These are phyloP conservation scores for Eumacrocentrus americanus DNA, from an alignment of 2,888 invertebrate genomes.

Conservation along the genomic window DNA sequence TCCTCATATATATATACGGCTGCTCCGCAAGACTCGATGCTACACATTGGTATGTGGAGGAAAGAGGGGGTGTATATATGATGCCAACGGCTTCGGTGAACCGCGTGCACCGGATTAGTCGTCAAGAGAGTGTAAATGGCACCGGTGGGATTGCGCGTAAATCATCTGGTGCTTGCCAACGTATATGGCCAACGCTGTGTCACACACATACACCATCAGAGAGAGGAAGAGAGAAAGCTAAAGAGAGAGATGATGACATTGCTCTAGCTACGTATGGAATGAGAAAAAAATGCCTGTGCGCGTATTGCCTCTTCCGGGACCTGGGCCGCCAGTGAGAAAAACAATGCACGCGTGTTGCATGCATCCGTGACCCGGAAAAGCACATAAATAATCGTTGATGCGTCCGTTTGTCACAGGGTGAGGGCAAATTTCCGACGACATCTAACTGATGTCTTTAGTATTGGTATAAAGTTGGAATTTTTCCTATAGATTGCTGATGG, in stretches of 20 bases:
- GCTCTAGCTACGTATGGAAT: constrained; percentile 26
- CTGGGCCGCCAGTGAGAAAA: background rate
- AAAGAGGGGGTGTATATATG: background rate
- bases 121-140: constrained; percentile 50
- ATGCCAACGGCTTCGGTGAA: constrained; percentile 28
- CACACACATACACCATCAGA: background rate
- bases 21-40: background rate
- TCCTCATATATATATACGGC: background rate
- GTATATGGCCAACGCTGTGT: constrained; percentile 14
- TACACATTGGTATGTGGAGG: background rate
- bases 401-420: background rate
- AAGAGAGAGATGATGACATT: background rate
- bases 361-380: background rate
- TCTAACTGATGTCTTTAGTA: too few relatives aligned
- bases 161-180: constrained; percentile 44
- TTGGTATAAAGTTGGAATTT: too few relatives aligned
- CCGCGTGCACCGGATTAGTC: constrained; percentile 44
- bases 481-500: too few relatives aligned
- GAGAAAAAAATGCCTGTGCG: constrained; percentile 28
- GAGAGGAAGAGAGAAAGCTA: background rate
- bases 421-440: background rate
- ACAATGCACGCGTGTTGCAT: constrained; percentile 7
- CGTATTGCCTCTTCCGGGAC: constrained; percentile 17
- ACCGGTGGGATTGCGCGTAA: constrained; percentile 46
- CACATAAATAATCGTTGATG: constrained; percentile 5